Base-by-base conservation (phyloP, 2,888 invertebrate species). In the Andrena bicolor region DNA sequence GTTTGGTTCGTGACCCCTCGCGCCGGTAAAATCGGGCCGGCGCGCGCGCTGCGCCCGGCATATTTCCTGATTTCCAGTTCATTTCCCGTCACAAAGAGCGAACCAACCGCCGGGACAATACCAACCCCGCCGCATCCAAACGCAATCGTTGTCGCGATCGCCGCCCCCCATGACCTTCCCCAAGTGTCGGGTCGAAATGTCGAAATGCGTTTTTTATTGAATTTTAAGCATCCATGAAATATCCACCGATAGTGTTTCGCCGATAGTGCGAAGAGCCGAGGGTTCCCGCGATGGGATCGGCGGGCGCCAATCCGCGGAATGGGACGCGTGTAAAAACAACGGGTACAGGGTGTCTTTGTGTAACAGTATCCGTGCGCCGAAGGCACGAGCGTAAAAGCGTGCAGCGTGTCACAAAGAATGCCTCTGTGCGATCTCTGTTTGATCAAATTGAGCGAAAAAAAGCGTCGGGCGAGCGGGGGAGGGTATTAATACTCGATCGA, bases 41-140 rank as follows among this genome's bases (percentile, higher is more conserved):
- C 69, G 64, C 60, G 68, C 73, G 71, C 61, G 73, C 84, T 66
- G 76, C 84, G 72, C 77, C 78, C 83, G 80, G 65, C 83, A 76
- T 83, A 86, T 86, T 86, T 86, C 86, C 86, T 86, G 83, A 86
- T 86, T 86, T 86, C 86, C 86, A 86, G 86, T 86, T 86, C 78
- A 86, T 86, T 86, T 86, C 80, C 73, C 76, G 61, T 78, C 86
- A 83, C 85, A 86, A 83, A 86, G 85, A 86, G 86, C 77, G 79
- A 76, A 69, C 51, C 60, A 28, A 65, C 23, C 32, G 35, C 63
- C 10, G 66, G 75, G 80, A 77, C 83, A 75, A 84, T 75, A 68
- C 74, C 41, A 82, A 35, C 65, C 49, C 51, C 32, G 79, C 77
- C 56, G 81, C 75, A 78, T 81, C 75, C 84, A 78, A 85, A 76